Evolutionary conservation across 2,888 invertebrate species (phyloP).

Genomic region (Oxyteleia sp.): DNA sequence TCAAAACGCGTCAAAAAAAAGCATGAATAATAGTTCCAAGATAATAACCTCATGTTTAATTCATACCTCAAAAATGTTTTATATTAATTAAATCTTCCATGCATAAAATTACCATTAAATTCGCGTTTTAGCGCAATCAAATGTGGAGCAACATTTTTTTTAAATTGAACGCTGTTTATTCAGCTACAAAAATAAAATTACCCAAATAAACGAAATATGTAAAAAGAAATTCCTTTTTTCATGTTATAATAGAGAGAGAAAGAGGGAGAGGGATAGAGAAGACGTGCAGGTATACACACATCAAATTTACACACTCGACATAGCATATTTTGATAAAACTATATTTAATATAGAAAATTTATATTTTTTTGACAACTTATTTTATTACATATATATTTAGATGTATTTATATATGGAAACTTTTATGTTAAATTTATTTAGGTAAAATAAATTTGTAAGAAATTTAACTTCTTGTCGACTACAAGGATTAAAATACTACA

Average conservation of each 20-base stretch:
- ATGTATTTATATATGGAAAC: no score
- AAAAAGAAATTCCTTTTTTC: conserved; percentile 14
- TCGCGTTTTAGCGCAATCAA: conserved; percentile 33
- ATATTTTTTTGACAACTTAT: conserved; percentile 29
- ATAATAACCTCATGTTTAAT: conserved; percentile 67
- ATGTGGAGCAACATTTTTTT: conserved; percentile 32
- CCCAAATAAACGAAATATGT: conserved; percentile 7
- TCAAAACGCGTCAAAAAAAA: conserved; percentile 44
- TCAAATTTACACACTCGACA: not conserved
- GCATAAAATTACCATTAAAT: conserved; percentile 67
- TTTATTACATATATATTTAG: conserved; percentile 39
- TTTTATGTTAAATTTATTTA: no score
- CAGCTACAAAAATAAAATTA: conserved; percentile 40
- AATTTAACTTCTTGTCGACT: no score
- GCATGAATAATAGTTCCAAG: conserved; percentile 52
- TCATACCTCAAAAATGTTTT: conserved; percentile 60
- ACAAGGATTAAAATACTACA: no score
- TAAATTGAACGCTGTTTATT: conserved; percentile 32
- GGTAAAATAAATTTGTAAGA: no score
- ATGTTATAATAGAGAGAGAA: not conserved
- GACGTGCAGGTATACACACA: not conserved
- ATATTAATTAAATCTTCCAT: conserved; percentile 66
- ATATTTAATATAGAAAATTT: conserved; percentile 34
- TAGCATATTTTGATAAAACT: conserved; percentile 41
- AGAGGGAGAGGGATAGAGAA: no score